Evolutionary conservation across 2,888 invertebrate genomes (phyloP).

Genomic region (Cepaea hortensis): DNA sequence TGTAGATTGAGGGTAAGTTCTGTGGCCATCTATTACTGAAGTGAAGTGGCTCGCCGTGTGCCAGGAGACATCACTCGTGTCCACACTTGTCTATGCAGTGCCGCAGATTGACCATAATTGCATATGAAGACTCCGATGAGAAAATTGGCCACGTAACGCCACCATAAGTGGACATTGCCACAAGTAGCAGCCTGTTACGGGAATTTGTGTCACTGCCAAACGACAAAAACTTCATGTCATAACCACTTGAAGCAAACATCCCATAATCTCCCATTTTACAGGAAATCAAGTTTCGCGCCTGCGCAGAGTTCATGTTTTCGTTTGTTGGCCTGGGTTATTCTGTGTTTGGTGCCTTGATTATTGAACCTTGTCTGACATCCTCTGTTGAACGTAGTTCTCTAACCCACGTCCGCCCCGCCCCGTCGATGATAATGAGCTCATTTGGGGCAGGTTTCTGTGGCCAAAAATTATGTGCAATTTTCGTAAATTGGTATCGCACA

Average conservation of each 20-base stretch:
- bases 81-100: too few relatives aligned
- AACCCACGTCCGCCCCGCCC: neutral
- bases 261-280: neutral
- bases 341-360: neutral
- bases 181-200: neutral
- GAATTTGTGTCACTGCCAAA: slow-evolving; percentile 1
- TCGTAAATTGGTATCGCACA: slow-evolving; percentile 4
- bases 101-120: neutral
- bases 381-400: neutral
- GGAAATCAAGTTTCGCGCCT: neutral
- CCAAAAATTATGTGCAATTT: neutral
- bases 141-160: neutral
- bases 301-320: neutral
- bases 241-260: neutral
- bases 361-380: neutral
- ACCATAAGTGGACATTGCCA: neutral
- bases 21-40: too few relatives aligned
- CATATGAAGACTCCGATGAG: neutral
- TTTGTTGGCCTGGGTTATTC: neutral
- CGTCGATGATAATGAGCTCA: neutral
- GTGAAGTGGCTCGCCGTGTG: too few relatives aligned
- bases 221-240: neutral
- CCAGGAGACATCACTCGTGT: too few relatives aligned
- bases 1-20: neutral
- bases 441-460: neutral